phyloP scores from a whole-genome alignment of 1,140 invertebrate species.

The Oppia nitens region DNA sequence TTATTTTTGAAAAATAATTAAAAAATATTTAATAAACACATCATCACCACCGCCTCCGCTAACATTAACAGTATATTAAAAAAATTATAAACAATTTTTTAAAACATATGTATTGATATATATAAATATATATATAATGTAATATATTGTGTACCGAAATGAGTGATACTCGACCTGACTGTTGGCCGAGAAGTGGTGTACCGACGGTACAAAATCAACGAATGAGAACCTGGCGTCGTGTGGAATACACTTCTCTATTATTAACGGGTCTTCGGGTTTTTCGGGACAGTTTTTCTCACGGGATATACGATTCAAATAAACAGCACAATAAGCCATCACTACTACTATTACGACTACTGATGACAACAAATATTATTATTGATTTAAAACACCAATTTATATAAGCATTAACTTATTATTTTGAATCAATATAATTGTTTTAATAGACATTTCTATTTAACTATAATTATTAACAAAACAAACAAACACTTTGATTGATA shows the following conservation, averaged over 20 bases:
- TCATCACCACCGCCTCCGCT: no score
- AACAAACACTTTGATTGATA: no score
- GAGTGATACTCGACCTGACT: constrained; percentile 9
- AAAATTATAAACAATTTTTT: neutral
- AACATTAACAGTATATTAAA: neutral
- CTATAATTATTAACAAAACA: no score
- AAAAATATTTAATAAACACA: no score
- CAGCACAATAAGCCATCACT: constrained; percentile 12
- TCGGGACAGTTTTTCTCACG: constrained; percentile 6
- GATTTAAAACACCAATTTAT: no score
- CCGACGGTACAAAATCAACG: constrained; percentile 15
- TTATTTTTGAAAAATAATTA: no score
- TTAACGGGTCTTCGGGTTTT: constrained; percentile 14
- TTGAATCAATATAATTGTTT: no score
- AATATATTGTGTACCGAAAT: no score
- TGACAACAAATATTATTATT: no score
- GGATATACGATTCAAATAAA: constrained; percentile 9
- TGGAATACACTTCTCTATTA: constrained; percentile 6
- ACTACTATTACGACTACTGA: neutral
- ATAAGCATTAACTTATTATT: no score
- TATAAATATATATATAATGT: neutral
- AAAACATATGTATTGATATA: neutral
- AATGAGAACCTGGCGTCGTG: constrained; percentile 15
- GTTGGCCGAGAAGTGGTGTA: neutral
- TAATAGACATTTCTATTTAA: no score